phyloP scores from a whole-genome alignment of 2,797 vertebrate species.

The Mormyrus hasselquistii region DNA sequence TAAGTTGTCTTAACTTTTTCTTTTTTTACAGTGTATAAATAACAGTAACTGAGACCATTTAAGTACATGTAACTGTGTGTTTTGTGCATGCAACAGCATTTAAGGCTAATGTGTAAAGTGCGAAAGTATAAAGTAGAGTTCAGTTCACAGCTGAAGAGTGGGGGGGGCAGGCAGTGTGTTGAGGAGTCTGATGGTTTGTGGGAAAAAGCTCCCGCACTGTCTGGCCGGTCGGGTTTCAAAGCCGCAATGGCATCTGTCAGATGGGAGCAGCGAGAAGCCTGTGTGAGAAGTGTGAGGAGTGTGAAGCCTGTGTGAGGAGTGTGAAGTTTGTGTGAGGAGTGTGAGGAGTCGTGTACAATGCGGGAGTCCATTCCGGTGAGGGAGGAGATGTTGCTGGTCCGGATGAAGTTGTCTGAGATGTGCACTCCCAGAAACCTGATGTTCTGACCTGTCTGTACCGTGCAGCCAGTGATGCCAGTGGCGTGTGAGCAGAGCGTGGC shows the following conservation, averaged over 20 bases:
- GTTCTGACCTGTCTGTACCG: neutral
- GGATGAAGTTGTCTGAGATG: neutral
- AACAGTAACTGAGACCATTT: neutral
- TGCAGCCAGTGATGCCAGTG: neutral
- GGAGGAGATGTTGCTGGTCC: neutral
- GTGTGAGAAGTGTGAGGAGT: no score
- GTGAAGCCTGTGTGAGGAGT: no score
- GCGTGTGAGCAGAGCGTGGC: no score
- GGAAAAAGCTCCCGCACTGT: neutral
- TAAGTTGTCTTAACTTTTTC: neutral
- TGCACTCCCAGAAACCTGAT: neutral
- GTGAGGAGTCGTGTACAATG: neutral
- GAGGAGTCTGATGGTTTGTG: neutral
- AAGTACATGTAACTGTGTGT: neutral
- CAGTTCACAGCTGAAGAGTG: neutral
- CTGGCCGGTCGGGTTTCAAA: neutral
- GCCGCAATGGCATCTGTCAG: no score
- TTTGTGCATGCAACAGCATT: neutral
- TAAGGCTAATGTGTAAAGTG: neutral
- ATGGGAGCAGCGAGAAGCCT: no score
- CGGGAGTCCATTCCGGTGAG: neutral
- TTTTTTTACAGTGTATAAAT: neutral
- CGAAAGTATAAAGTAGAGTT: neutral
- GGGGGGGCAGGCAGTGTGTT: neutral
- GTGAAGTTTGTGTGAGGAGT: no score